These are phyloP conservation scores for Malurus elegans DNA, from an alignment of 2,113 vertebrate species.

Conservation along the genomic window DNA sequence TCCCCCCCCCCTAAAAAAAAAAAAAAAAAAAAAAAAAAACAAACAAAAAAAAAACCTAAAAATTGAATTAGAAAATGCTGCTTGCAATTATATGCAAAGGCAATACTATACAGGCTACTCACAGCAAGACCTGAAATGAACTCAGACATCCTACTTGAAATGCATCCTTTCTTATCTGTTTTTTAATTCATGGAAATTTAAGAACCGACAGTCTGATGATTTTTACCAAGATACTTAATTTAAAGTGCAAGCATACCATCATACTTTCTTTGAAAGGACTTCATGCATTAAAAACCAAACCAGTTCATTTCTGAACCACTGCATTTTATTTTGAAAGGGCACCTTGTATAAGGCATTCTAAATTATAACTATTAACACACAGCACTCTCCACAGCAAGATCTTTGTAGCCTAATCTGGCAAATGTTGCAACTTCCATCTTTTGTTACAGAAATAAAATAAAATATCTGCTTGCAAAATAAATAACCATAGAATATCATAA, in stretches of 20 bases:
- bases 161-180: background rate
- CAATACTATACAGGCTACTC: constrained; percentile 50
- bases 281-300: background rate
- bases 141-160: background rate
- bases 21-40: background rate
- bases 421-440: background rate
- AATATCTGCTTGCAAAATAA: background rate
- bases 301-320: background rate
- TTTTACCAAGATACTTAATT: background rate
- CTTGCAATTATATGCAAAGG: constrained; percentile 72
- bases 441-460: background rate
- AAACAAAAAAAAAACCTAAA: too few species aligned
- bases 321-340: background rate
- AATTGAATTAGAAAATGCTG: background rate
- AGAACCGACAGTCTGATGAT: background rate
- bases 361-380: background rate
- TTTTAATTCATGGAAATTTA: constrained; percentile 32
- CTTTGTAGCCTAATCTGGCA: background rate
- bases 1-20: too few species aligned
- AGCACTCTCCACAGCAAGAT: background rate
- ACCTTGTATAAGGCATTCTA: background rate
- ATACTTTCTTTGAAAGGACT: background rate
- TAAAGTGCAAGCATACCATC: background rate
- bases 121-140: constrained; percentile 73
- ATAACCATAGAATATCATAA: background rate